These are phyloP conservation scores for Piscicola geometra DNA, from an alignment of 2,888 invertebrate genomes.

Conservation along the genomic window DNA sequence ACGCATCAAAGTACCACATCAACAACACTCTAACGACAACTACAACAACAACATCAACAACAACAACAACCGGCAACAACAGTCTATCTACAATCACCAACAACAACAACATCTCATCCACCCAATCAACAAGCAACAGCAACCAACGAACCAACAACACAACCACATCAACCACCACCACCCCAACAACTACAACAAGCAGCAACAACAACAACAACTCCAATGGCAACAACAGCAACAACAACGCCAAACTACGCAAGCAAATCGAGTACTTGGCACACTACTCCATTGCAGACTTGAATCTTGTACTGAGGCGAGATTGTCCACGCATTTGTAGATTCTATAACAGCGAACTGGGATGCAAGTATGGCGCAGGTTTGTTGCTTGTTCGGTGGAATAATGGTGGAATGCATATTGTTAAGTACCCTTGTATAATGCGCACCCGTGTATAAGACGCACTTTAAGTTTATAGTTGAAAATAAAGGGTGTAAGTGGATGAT, in stretches of 20 bases:
- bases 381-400: no score
- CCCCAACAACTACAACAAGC: neutral
- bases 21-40: neutral
- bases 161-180: neutral
- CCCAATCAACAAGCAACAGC: neutral
- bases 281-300: neutral
- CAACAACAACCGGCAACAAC: no score
- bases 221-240: neutral
- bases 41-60: neutral
- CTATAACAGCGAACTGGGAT: slow-evolving; percentile 34
- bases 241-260: neutral
- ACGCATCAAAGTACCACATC: neutral
- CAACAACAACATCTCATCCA: no score
- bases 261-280: neutral
- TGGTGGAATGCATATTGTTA: no score
- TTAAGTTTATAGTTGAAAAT: no score
- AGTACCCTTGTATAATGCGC: no score
- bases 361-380: slow-evolving; percentile 31
- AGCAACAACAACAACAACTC: neutral
- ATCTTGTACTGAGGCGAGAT: slow-evolving; percentile 14
- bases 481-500: no score
- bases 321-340: slow-evolving; percentile 38
- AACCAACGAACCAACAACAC: neutral
- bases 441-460: no score
- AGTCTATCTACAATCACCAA: neutral